These are phyloP conservation scores for Turritopsis dohrnii DNA, from an alignment of 30 jellyfish, hydroid and myxozoan genomes.

Conservation along the genomic window DNA sequence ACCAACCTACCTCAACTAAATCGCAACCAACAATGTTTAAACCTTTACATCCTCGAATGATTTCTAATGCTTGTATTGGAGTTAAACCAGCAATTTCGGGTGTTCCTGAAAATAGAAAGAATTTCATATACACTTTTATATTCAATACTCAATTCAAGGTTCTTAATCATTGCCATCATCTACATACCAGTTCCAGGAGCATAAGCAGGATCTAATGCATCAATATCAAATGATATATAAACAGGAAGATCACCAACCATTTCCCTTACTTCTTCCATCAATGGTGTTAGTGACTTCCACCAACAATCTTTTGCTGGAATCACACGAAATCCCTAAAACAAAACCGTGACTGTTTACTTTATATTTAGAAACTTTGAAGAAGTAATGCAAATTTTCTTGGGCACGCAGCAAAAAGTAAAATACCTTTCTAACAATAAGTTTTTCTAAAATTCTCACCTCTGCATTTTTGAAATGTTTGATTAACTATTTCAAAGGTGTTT, in stretches of 20 bases:
- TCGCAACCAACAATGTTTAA: constrained; percentile 75
- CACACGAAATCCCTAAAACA: constrained; percentile 58
- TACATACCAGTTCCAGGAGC: constrained; percentile 85
- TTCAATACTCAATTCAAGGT: not conserved
- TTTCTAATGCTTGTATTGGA: constrained; percentile 69
- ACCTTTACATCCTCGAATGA: constrained; percentile 75
- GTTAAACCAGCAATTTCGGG: constrained; percentile 89
- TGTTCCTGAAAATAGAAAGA: constrained; percentile 44
- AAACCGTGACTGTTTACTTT: not conserved
- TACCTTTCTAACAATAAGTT: too few relatives aligned
- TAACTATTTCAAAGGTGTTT: too few relatives aligned
- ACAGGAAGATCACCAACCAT: constrained; percentile 83
- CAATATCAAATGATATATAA: constrained; percentile 71
- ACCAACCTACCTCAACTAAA: constrained; percentile 69
- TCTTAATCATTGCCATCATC: not conserved
- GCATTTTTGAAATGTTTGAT: too few relatives aligned
- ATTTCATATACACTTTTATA: too few relatives aligned
- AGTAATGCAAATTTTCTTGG: too few relatives aligned
- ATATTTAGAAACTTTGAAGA: too few relatives aligned
- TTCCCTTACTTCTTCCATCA: constrained; percentile 75
- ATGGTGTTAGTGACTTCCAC: constrained; percentile 63
- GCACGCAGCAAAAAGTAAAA: too few relatives aligned
- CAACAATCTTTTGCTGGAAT: constrained; percentile 66
- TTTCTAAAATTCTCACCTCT: too few relatives aligned
- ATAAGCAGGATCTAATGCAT: constrained; percentile 64